Conservation (phyloP, 1,140 invertebrate genomes). For the Linepithema humile region DNA sequence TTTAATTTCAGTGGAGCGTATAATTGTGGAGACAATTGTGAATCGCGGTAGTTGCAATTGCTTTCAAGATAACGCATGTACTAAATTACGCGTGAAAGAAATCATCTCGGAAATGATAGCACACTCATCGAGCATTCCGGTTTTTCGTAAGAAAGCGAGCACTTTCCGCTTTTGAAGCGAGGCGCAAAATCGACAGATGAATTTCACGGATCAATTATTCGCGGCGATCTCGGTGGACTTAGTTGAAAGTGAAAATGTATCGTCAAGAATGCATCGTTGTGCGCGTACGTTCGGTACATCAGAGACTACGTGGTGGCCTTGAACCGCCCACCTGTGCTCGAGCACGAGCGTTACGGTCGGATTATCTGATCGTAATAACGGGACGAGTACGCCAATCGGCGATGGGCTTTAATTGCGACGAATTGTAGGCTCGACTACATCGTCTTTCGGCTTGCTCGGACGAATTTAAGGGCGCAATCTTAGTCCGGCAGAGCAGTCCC, state of each 20-base stretch:
- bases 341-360: constrained; percentile 56
- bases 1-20: not conserved
- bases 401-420: constrained; percentile 63
- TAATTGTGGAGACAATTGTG: not conserved
- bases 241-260: constrained; percentile 49
- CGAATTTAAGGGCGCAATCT: constrained; percentile 53
- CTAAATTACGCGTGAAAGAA: not conserved
- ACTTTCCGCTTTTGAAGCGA: not conserved
- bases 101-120: not conserved
- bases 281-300: constrained; percentile 23
- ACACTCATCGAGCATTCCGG: not conserved
- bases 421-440: constrained; percentile 40
- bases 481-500: not conserved
- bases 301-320: constrained; percentile 51
- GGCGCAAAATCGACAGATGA: not conserved
- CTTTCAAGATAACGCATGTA: constrained; percentile 6
- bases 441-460: not conserved
- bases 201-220: not conserved
- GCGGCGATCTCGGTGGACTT: not conserved
- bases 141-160: not conserved
- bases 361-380: constrained; percentile 71
- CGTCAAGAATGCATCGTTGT: not conserved
- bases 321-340: constrained; percentile 69
- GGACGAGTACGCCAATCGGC: constrained; percentile 62
- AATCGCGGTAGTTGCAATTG: not conserved